phyloP scores from a whole-genome alignment of 2,113 vertebrate genomes.

The Desmodus rotundus region DNA sequence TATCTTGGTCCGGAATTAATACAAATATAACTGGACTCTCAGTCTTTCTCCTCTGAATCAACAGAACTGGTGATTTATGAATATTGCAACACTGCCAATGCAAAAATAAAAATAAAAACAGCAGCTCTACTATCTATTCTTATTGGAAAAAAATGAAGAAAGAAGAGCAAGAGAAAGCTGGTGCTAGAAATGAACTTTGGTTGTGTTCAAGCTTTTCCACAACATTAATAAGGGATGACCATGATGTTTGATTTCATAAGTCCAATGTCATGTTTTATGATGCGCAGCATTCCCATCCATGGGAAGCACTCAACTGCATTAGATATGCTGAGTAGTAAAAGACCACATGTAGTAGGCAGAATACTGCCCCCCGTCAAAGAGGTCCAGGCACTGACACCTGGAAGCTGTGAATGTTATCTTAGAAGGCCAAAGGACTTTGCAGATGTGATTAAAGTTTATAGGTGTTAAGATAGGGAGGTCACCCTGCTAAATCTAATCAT shows the following conservation, averaged over 20 bases:
- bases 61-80: background rate
- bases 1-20: background rate
- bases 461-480: background rate
- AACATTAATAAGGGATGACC: background rate
- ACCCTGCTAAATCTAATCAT: background rate
- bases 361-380: background rate
- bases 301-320: background rate
- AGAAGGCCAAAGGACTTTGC: background rate
- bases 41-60: background rate
- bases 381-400: background rate
- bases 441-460: background rate
- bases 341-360: background rate
- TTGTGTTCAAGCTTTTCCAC: background rate
- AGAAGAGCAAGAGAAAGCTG: background rate
- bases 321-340: background rate
- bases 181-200: background rate
- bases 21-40: background rate
- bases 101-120: background rate
- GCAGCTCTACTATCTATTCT: background rate
- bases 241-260: background rate
- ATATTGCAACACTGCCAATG: background rate
- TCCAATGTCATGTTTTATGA: background rate
- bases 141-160: background rate
- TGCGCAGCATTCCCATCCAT: background rate
- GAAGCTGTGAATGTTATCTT: background rate